Evolutionary conservation across 2,888 invertebrate genomes (phyloP).

Genomic region (Rhingia rostrata): DNA sequence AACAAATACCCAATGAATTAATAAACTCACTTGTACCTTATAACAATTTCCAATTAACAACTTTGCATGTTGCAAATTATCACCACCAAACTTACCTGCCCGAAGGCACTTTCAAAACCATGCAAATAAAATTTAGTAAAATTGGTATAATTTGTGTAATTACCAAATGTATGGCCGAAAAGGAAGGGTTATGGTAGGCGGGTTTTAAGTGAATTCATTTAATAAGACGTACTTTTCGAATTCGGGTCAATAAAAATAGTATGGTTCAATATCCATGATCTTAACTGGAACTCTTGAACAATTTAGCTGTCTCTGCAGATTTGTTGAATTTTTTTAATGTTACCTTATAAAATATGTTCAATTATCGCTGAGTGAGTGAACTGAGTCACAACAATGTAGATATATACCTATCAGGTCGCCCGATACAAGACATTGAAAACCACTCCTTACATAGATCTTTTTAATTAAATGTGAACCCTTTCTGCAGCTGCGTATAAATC

Average conservation of each 20-base stretch:
- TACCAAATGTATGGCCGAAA: slow-evolving; percentile 1
- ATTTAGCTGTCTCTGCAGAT: no score
- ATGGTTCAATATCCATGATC: no score
- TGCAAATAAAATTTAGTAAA: slow-evolving; percentile 18
- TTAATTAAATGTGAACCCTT: slow-evolving; percentile 47
- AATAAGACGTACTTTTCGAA: neutral
- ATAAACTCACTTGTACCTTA: no score
- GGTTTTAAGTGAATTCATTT: neutral
- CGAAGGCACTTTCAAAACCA: slow-evolving; percentile 1
- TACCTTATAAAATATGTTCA: no score
- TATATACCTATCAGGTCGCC: neutral
- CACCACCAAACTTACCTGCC: neutral
- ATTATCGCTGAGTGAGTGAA: no score
- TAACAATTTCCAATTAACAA: neutral
- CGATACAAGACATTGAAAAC: neutral
- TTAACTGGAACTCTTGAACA: no score
- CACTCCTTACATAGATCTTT: slow-evolving; percentile 9
- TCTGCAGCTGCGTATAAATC: slow-evolving; percentile 64
- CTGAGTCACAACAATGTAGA: no score
- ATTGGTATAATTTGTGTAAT: slow-evolving; percentile 9
- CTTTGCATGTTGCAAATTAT: slow-evolving; percentile 7
- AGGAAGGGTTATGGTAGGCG: neutral
- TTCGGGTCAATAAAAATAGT: neutral
- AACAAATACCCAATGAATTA: no score
- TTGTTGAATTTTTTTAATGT: no score